Conservation (phyloP, 2,888 invertebrate species). For the Megalurothrips usitatus region DNA sequence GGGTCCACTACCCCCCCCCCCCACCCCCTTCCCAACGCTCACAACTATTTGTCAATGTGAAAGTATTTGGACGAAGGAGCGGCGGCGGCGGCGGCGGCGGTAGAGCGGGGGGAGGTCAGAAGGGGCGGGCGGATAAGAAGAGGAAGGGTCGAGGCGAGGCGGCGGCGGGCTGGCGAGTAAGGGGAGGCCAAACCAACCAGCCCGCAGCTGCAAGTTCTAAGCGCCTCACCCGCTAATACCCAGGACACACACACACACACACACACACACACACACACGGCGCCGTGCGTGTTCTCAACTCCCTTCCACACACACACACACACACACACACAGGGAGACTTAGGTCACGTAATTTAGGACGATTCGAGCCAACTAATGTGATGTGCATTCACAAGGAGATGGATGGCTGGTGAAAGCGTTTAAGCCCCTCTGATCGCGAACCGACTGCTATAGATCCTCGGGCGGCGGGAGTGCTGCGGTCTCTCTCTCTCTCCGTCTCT, state of each 20-base stretch:
- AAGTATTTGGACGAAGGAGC: neutral
- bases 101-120: neutral
- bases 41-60: neutral
- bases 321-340: neutral
- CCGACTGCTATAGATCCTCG: too few relatives aligned
- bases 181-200: neutral
- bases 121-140: neutral
- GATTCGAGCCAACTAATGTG: slow-evolving; percentile 8
- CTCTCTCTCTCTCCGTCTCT: neutral
- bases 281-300: too few relatives aligned
- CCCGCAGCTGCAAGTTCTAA: slow-evolving; percentile 5
- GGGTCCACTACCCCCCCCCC: too few relatives aligned
- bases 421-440: neutral
- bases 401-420: slow-evolving; percentile 1
- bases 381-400: slow-evolving; percentile 16
- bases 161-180: neutral
- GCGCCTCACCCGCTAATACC: slow-evolving; percentile 5
- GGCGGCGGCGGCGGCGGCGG: neutral
- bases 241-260: neutral
- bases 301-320: neutral
- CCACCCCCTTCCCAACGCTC: neutral
- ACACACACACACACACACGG: too few relatives aligned
- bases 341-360: slow-evolving; percentile 19
- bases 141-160: neutral
- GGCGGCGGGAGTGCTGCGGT: too few relatives aligned